Evolutionary conservation across 1,140 invertebrate genomes (phyloP).

Genomic region (Pseudomyrmex pallidus): DNA sequence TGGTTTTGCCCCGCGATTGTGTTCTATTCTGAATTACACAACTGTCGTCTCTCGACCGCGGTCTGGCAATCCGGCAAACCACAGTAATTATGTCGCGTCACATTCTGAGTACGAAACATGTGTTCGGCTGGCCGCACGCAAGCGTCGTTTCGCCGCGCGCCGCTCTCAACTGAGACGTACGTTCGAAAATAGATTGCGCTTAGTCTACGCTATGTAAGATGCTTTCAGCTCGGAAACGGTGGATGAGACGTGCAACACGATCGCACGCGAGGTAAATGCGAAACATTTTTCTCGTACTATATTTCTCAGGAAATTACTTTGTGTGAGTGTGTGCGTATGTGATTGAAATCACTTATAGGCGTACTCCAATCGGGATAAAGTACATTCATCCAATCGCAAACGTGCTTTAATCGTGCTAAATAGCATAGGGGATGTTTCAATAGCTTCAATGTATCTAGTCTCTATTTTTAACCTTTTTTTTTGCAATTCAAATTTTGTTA

Average conservation of each 20-base stretch:
- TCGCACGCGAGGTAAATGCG: not conserved
- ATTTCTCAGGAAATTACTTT: conserved; percentile 5
- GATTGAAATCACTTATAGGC: not conserved
- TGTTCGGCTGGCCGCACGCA: conserved; percentile 34
- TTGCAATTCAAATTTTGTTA: not conserved
- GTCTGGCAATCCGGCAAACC: conserved; percentile 15
- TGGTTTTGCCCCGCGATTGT: not conserved
- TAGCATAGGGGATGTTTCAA: no score
- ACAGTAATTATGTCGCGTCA: conserved; percentile 49
- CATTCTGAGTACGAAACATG: conserved; percentile 37
- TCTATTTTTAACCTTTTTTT: not conserved
- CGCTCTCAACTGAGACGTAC: conserved; percentile 36
- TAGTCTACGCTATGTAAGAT: conserved; percentile 10
- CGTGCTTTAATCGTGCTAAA: no score
- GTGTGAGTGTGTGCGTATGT: not conserved
- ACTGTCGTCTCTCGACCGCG: not conserved
- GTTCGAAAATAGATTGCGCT: conserved; percentile 49
- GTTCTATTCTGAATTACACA: not conserved
- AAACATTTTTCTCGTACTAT: conserved; percentile 2
- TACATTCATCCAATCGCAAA: conserved; percentile 7
- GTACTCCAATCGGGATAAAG: conserved; percentile 18
- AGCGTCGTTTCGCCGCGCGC: not conserved
- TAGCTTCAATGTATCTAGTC: no score
- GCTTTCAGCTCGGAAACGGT: conserved; percentile 35
- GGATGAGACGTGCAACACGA: conserved; percentile 17